Evolutionary conservation across 2,113 vertebrate genomes (phyloP), one percentile per base, ranked within the genome.

Genomic region (Chaetodon trifascialis): DNA sequence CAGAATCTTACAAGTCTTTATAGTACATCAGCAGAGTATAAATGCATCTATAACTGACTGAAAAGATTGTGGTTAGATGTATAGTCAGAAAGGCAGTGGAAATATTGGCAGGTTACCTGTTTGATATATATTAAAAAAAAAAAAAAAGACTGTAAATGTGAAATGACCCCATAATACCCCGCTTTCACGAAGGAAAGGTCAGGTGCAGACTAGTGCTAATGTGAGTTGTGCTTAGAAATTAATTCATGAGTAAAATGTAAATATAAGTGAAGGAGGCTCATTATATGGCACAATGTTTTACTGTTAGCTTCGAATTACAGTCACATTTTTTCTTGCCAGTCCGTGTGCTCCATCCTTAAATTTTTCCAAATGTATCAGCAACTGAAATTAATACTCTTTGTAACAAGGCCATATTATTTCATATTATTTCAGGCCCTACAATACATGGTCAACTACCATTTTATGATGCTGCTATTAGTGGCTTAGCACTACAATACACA

Each of bases 261-360:
- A 60, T n/a, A 56, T 21, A 42, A 72, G 15, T 60, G 71, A 73
- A 36, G 49, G 71, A 60, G 46, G 25, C 23, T 66, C 46, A 47
- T 46, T 14, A 59, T 25, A 21, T 60, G 19, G 56, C 58, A 23
- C 25, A 60, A 38, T 74, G 44, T 62, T n/a, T n/a, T 10, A 60
- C 55, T 23, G 8, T 36, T 59, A 17, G 56, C 58, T 64, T 52
- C 16, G 34, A 52, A 34, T 63, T 15, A 2, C 12, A 63, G 16
- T 52, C 21, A 42, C 14, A 64, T 51, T 63, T 40, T 9, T 55
- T 60, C n/a, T 30, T 30, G 9, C n/a, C 60, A 17, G 19, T 63
- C 73, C 6, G 17, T 62, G 34, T 21, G 59, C 34, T 16, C 46
- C 8, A 49, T 51, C 17, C 16, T 62, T 60, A 15, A 34, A n/a